Evolutionary conservation across 92 coral and sea anemone species (phyloP).

Genomic region (Pocillopora meandrina): DNA sequence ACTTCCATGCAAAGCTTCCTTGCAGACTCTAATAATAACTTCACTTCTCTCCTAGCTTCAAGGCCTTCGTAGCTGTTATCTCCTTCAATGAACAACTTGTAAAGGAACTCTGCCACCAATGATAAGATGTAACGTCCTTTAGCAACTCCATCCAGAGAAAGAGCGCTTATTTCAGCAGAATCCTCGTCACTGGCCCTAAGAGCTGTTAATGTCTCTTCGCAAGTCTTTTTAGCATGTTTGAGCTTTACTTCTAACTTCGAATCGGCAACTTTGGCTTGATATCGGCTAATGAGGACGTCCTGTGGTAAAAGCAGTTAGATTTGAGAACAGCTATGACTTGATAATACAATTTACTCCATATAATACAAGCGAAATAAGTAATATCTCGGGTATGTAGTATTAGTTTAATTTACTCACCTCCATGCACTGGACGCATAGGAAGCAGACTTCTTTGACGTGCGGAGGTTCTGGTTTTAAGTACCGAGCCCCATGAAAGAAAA

Average conservation of each 20-base stretch:
- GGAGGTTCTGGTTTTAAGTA: slow-evolving; percentile 43
- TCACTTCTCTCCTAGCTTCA: slow-evolving; percentile 13
- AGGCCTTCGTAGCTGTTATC: slow-evolving; percentile 5
- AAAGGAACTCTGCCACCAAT: slow-evolving; percentile 42
- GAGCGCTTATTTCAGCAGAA: slow-evolving; percentile 17
- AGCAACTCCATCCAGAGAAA: slow-evolving; percentile 49
- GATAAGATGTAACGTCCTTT: slow-evolving; percentile 44
- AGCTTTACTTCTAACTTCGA: slow-evolving; percentile 27
- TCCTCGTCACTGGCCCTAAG: neutral
- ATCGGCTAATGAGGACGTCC: slow-evolving; percentile 39
- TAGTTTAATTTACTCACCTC: slow-evolving; percentile 35
- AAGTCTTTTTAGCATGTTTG: slow-evolving; percentile 23
- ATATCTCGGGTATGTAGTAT: too few species aligned
- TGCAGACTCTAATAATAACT: slow-evolving; percentile 33
- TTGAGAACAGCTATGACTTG: neutral
- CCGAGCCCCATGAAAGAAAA: slow-evolving; percentile 46
- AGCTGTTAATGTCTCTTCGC: slow-evolving; percentile 23
- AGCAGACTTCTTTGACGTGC: slow-evolving; percentile 62
- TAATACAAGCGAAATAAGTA: neutral
- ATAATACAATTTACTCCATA: neutral
- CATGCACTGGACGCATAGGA: slow-evolving; percentile 66
- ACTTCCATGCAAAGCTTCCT: slow-evolving; percentile 41
- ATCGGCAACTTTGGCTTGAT: slow-evolving; percentile 27
- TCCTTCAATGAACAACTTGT: slow-evolving; percentile 19
- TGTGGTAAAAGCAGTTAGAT: neutral